Evolutionary conservation across 2,888 invertebrate genomes (phyloP), one percentile per base, ranked within the genome.

Genomic region (Aleiodes leptofemur): DNA sequence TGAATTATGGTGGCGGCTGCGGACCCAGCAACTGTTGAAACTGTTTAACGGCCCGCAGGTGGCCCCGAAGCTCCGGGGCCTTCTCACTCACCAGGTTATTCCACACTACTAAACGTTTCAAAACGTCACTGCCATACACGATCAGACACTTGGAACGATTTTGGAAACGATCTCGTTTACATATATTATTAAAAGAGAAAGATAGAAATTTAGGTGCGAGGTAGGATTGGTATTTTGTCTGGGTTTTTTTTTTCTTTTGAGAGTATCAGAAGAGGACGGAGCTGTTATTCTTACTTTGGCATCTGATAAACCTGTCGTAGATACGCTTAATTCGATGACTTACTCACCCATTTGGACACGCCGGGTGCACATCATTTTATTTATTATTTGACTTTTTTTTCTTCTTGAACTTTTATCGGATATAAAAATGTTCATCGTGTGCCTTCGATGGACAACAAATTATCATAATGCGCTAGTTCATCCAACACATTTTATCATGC

Each of bases 231-330:
- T 11, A 9, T 7, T 9, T 43, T 43, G 7, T 43, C 9, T 43
- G 9, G 43, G 1, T 6, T 6, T 34, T 34, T 6, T 34, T 34
- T 23, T 1, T 23, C 2, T 23, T 23, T 23, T 2, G 23, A 1
- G 23, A 71, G 73, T 34, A 23, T 59, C 29, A 56, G 69, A 78
- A 81, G 79, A 77, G 73, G 77, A 77, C 76, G 70, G 38, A 16
- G 69, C 38, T 68, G 61, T 74, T 51, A 56, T 59, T 77, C 79
- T 78, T 77, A 77, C 79, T 81, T 80, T 79, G 79, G 79, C 82
- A 81, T 84, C 84, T 81, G 86, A 87, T 87, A 87, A 87, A 87
- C 85, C 83, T 85, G 86, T 86, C 86, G 82, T 72, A 82, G 83
- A 70, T 77, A 82, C 82, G 82, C 83, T 81, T 81, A 82, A 84